These are phyloP conservation scores for Ormyrus labotus DNA, from an alignment of 2,888 invertebrate genomes.

Conservation along the genomic window DNA sequence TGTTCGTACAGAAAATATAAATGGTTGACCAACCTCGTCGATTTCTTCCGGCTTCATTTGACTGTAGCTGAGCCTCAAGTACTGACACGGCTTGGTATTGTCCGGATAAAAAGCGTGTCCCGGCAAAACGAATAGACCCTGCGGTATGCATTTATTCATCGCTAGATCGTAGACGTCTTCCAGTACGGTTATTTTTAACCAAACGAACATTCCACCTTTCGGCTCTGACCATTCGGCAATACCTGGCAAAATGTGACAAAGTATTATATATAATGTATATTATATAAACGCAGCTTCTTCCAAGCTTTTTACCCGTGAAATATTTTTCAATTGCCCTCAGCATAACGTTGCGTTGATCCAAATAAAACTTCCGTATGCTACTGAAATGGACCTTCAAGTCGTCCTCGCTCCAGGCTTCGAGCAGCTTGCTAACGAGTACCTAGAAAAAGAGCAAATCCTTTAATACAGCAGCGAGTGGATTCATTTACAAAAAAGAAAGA, in stretches of 20 bases:
- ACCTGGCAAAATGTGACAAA: constrained; percentile 65
- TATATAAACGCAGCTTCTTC: too few relatives aligned
- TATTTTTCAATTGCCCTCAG: constrained; percentile 79
- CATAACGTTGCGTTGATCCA: constrained; percentile 80
- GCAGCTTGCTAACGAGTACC: constrained; percentile 71
- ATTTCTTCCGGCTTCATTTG: constrained; percentile 81
- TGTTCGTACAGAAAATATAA: too few relatives aligned
- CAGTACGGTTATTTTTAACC: constrained; percentile 82
- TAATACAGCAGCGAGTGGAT: too few relatives aligned
- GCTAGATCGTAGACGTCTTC: constrained; percentile 84
- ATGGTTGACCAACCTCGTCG: constrained; percentile 74
- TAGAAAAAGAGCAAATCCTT: background rate
- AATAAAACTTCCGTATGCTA: constrained; percentile 81
- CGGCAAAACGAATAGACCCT: constrained; percentile 83
- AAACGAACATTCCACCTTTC: constrained; percentile 86
- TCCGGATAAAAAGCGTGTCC: constrained; percentile 84
- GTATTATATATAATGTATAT: too few relatives aligned
- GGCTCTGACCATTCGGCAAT: constrained; percentile 84
- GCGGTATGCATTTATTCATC: constrained; percentile 79
- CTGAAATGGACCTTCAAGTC: constrained; percentile 80
- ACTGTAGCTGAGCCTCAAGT: constrained; percentile 84
- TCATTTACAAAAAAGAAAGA: too few relatives aligned
- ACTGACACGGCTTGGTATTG: constrained; percentile 78
- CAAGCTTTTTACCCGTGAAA: constrained; percentile 76
- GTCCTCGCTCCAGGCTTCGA: constrained; percentile 78